phyloP scores from a whole-genome alignment of 23 tunicate species.

The Halocynthia aurantium region DNA sequence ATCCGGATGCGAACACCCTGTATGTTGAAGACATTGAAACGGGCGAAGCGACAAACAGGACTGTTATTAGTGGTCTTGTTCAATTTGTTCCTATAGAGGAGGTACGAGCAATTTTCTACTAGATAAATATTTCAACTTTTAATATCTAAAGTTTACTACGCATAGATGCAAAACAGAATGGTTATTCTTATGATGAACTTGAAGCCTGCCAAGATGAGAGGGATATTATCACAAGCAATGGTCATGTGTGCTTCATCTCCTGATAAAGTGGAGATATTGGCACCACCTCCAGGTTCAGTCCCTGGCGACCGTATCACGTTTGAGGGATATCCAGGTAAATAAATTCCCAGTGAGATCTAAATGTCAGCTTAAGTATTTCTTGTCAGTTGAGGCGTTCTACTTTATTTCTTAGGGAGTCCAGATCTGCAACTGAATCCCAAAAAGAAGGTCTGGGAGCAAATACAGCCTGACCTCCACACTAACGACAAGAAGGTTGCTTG shows the following conservation, averaged over 20 bases:
- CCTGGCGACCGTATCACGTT: constrained; percentile 76
- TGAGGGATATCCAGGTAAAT: constrained; percentile 66
- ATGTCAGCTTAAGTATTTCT: background rate
- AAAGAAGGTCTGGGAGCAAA: constrained; percentile 85
- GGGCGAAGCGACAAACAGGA: constrained; percentile 65
- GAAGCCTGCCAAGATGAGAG: constrained; percentile 91
- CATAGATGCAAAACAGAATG: constrained; percentile 85
- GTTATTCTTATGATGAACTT: constrained; percentile 84
- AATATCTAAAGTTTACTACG: background rate
- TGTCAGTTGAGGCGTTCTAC: background rate
- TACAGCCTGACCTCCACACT: constrained; percentile 76
- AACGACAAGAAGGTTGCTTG: constrained; percentile 68
- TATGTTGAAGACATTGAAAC: constrained; percentile 79
- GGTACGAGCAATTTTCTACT: constrained; percentile 5
- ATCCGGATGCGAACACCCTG: constrained; percentile 88
- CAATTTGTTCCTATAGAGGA: constrained; percentile 64
- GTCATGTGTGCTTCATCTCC: constrained; percentile 85
- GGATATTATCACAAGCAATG: constrained; percentile 91
- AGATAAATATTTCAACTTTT: background rate
- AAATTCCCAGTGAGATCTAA: background rate
- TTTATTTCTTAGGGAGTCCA: constrained; percentile 41
- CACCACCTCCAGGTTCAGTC: constrained; percentile 79
- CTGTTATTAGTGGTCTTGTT: constrained; percentile 77
- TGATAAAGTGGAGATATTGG: constrained; percentile 74
- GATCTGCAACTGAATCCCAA: constrained; percentile 79